Conservation (phyloP, 2,888 invertebrate genomes). For the Ptychoptera albimana region DNA sequence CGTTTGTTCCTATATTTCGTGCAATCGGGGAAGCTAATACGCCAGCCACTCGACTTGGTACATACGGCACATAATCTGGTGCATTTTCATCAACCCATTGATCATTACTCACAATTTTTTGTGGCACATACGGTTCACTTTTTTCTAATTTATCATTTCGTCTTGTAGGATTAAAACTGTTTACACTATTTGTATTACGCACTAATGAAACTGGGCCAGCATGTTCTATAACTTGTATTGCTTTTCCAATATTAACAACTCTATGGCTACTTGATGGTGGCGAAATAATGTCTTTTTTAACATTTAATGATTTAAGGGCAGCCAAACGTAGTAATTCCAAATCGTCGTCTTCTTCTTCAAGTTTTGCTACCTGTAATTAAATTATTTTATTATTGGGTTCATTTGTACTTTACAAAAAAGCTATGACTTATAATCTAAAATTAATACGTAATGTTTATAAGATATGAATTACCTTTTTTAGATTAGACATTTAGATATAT, state of each 20-base stretch:
- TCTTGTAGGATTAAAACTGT: slow-evolving; percentile 2
- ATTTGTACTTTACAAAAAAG: too few relatives aligned
- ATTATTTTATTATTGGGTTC: too few relatives aligned
- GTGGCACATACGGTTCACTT: slow-evolving; percentile 12
- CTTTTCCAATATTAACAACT: background rate
- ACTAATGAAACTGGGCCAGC: background rate
- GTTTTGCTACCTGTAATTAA: too few relatives aligned
- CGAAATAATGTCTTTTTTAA: slow-evolving; percentile 9
- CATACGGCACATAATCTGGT: slow-evolving; percentile 6
- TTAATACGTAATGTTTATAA: too few relatives aligned
- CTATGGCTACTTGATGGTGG: background rate
- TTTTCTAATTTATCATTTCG: slow-evolving; percentile 7
- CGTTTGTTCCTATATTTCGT: slow-evolving; percentile 4
- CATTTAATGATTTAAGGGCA: slow-evolving; percentile 12
- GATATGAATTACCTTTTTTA: too few relatives aligned
- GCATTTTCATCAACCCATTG: slow-evolving; percentile 3
- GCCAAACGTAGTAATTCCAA: slow-evolving; percentile 12
- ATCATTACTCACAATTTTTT: slow-evolving; percentile 4
- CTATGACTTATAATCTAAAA: too few relatives aligned
- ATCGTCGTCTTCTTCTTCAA: slow-evolving; percentile 13
- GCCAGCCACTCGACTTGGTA: slow-evolving; percentile 5
- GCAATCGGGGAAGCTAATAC: background rate
- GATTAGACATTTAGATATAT: too few relatives aligned
- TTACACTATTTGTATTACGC: background rate
- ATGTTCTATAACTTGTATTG: slow-evolving; percentile 2